Conservation (phyloP, 2,888 invertebrate genomes). For the Tillus elongatus region DNA sequence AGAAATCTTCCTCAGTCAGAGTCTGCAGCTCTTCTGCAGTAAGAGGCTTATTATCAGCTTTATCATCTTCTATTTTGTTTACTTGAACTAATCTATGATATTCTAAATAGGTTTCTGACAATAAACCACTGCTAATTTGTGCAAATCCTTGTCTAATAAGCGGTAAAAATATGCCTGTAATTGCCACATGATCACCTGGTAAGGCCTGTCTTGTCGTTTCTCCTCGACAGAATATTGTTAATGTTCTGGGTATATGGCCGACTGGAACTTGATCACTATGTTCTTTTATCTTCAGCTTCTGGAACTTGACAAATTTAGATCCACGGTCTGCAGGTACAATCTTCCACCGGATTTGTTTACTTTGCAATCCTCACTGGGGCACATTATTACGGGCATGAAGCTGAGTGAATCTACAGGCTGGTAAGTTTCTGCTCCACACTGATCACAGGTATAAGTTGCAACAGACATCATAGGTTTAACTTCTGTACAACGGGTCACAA, state of each 20-base stretch:
- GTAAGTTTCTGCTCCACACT: slow-evolving; percentile 96
- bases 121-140: slow-evolving; percentile 74
- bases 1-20: slow-evolving; percentile 81
- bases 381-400: slow-evolving; percentile 84
- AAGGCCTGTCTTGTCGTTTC: slow-evolving; percentile 82
- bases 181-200: slow-evolving; percentile 90
- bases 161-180: slow-evolving; percentile 90
- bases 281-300: slow-evolving; percentile 97
- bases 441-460: slow-evolving; percentile 98
- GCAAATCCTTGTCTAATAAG: slow-evolving; percentile 73
- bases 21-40: slow-evolving; percentile 75
- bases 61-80: slow-evolving; percentile 78
- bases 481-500: slow-evolving; percentile 90
- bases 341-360: slow-evolving; percentile 91
- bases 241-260: slow-evolving; percentile 90
- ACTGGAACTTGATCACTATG: slow-evolving; percentile 98
- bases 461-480: slow-evolving; percentile 95
- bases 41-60: slow-evolving; percentile 59
- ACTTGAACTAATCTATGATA: slow-evolving; percentile 92
- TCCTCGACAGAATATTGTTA: slow-evolving; percentile 88
- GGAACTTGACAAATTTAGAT: slow-evolving; percentile 95
- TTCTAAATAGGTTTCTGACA: slow-evolving; percentile 92
- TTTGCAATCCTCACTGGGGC: slow-evolving; percentile 88
- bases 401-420: slow-evolving; percentile 80
- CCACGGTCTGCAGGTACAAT: slow-evolving; percentile 91